Evolutionary conservation across 2,113 vertebrate species (phyloP).

Genomic region (Nerophis lumbriciformis): DNA sequence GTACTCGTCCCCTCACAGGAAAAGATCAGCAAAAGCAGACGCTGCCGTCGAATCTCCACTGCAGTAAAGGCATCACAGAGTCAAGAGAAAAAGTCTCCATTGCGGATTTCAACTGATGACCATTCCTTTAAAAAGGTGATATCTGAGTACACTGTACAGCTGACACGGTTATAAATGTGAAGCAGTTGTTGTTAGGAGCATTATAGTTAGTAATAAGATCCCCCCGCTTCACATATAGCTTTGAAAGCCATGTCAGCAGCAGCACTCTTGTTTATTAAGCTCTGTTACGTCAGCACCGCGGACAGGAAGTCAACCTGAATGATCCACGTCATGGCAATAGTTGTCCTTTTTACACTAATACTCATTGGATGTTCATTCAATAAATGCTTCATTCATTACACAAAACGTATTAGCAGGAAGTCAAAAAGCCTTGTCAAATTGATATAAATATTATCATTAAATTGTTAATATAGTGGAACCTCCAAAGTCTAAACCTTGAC

Average conservation of each 20-base stretch:
- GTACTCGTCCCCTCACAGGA: slow-evolving; percentile 73
- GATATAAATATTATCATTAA: too few relatives aligned
- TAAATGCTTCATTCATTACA: too few relatives aligned
- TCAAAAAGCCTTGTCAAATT: too few relatives aligned
- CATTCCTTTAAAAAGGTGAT: slow-evolving; percentile 27
- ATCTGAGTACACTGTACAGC: slow-evolving; percentile 43
- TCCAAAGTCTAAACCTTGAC: too few relatives aligned
- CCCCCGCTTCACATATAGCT: slow-evolving; percentile 10
- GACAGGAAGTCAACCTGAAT: neutral
- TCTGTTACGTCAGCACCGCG: neutral
- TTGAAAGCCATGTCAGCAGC: slow-evolving; percentile 11
- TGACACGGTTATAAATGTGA: slow-evolving; percentile 34
- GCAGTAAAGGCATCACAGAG: slow-evolving; percentile 70
- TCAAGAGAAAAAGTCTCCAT: neutral
- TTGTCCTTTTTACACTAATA: neutral
- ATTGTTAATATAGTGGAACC: too few relatives aligned
- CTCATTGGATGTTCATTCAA: neutral
- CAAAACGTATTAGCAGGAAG: too few relatives aligned
- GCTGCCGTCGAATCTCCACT: slow-evolving; percentile 89
- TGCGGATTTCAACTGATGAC: slow-evolving; percentile 23
- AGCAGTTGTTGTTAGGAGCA: slow-evolving; percentile 8
- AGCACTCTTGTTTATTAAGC: neutral
- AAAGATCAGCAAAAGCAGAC: slow-evolving; percentile 89
- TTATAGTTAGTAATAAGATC: slow-evolving; percentile 8
- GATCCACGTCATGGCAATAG: neutral